Conservation (phyloP, 2,888 invertebrate species). For the Seira musarum region DNA sequence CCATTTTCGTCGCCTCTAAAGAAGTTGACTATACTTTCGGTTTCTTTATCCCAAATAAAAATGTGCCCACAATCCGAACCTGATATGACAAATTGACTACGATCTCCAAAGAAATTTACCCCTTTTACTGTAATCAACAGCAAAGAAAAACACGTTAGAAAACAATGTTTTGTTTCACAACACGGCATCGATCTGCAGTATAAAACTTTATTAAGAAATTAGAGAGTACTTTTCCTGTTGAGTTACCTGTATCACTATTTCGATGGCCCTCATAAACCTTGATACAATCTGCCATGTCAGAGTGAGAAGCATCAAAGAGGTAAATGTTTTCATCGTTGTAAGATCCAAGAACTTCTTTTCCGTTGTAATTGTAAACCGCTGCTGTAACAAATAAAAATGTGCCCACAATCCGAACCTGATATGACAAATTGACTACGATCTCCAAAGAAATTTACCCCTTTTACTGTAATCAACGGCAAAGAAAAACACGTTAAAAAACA, state of each 20-base stretch:
- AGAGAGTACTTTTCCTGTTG: conserved; percentile 17
- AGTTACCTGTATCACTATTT: conserved; percentile 75
- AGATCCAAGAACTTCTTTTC: conserved; percentile 91
- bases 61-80: conserved; percentile 94
- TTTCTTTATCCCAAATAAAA: conserved; percentile 90
- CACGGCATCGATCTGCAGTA: too few relatives aligned
- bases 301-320: conserved; percentile 81
- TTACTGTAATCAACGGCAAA: conserved; percentile 75
- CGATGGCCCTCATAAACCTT: conserved; percentile 79
- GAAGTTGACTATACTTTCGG: conserved; percentile 92
- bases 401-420: conserved; percentile 94
- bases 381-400: conserved; percentile 90
- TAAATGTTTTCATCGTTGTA: conserved; percentile 96
- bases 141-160: conserved; percentile 2
- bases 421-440: conserved; percentile 91
- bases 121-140: conserved; percentile 84
- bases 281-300: conserved; percentile 75
- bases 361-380: conserved; percentile 92
- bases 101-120: conserved; percentile 93
- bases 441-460: conserved; percentile 95
- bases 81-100: conserved; percentile 91
- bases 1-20: conserved; percentile 86
- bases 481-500: neutral
- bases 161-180: too few relatives aligned
- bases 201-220: too few relatives aligned